Percentiles rank a stretch among this genome's conserved stretches.
Evolutionary conservation across 2,888 invertebrate genomes (phyloP).

Genomic region (Apomyelois bistriatella): DNA sequence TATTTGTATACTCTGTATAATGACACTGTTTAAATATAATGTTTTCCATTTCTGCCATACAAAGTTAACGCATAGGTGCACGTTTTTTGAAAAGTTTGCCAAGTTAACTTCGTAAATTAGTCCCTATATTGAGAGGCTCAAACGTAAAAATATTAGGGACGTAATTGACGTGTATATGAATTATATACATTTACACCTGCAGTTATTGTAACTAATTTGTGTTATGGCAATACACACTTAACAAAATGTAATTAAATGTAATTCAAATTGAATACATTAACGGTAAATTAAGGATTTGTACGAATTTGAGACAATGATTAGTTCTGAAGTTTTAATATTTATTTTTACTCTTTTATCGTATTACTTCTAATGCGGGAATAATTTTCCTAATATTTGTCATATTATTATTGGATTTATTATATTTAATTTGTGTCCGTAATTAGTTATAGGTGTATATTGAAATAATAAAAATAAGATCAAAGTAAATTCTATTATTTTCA

Average conservation of each 20-base stretch:
- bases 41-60: neutral
- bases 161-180: neutral
- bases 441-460: conserved; percentile 76
- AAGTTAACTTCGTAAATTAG: neutral
- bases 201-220: neutral
- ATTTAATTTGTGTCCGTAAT: conserved; percentile 64
- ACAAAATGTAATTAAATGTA: neutral
- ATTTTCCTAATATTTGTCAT: conserved; percentile 26
- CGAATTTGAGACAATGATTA: conserved; percentile 22
- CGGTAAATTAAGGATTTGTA: conserved; percentile 15
- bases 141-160: no score
- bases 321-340: conserved; percentile 24
- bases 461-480: conserved; percentile 68
- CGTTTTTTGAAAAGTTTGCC: neutral
- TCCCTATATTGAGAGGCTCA: neutral
- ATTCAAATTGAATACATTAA: conserved; percentile 4
- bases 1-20: conserved; percentile 19
- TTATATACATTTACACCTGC: neutral
- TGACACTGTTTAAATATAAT: conserved; percentile 4
- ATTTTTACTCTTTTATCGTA: conserved; percentile 22
- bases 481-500: conserved; percentile 25
- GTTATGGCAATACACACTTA: neutral
- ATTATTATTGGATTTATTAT: conserved; percentile 39
- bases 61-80: neutral
- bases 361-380: conserved; percentile 21